phyloP scores from a whole-genome alignment of 2,888 invertebrate species.

The Eupithecia exiguata region DNA sequence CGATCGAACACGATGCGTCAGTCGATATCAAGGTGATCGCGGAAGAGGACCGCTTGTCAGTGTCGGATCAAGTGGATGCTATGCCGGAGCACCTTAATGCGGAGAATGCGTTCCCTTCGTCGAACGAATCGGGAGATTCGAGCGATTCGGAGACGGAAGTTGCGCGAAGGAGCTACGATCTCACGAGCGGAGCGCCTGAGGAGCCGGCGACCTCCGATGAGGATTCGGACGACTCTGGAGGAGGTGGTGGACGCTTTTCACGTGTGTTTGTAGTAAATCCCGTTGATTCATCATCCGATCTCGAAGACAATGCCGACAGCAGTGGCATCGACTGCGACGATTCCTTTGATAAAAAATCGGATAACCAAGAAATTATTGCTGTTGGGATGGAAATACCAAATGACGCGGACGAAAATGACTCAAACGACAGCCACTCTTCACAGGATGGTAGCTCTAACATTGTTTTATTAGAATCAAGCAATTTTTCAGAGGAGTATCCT shows the following conservation, averaged over 20 bases:
- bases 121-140: slow-evolving; percentile 79
- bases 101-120: slow-evolving; percentile 83
- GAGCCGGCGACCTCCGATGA: slow-evolving; percentile 79
- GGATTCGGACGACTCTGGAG: slow-evolving; percentile 81
- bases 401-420: slow-evolving; percentile 56
- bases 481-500: slow-evolving; percentile 69
- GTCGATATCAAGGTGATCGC: slow-evolving; percentile 76
- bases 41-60: slow-evolving; percentile 66
- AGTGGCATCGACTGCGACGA: slow-evolving; percentile 86
- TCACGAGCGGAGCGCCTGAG: slow-evolving; percentile 75
- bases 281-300: slow-evolving; percentile 84
- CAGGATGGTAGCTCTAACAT: slow-evolving; percentile 61
- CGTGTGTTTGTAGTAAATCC: slow-evolving; percentile 88
- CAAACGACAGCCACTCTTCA: slow-evolving; percentile 52
- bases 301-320: slow-evolving; percentile 84
- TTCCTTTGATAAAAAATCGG: slow-evolving; percentile 83
- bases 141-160: slow-evolving; percentile 75
- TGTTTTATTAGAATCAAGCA: slow-evolving; percentile 70
- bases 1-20: slow-evolving; percentile 66
- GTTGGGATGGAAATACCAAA: slow-evolving; percentile 63
- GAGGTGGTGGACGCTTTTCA: slow-evolving; percentile 85
- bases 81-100: slow-evolving; percentile 78
- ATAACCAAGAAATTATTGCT: slow-evolving; percentile 71
- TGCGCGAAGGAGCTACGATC: slow-evolving; percentile 75
- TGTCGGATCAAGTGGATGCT: slow-evolving; percentile 64